These are phyloP conservation scores for Drosophila cardini DNA, from an alignment of 1,140 invertebrate genomes.

Conservation along the genomic window DNA sequence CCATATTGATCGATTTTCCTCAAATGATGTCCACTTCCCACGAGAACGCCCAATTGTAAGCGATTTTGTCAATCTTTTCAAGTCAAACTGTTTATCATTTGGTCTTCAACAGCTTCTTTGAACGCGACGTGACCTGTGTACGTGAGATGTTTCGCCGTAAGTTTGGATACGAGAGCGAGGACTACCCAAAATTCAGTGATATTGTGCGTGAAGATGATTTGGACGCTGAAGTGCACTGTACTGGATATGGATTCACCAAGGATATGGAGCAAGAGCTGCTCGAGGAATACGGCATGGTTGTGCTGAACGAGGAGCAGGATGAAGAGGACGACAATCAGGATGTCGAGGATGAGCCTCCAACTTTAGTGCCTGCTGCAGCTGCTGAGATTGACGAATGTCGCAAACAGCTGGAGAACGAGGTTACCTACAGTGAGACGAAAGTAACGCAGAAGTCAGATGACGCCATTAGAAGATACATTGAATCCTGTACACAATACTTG, in stretches of 20 bases:
- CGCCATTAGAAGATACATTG: conserved; percentile 82
- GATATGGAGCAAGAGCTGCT: conserved; percentile 92
- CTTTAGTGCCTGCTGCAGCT: conserved; percentile 75
- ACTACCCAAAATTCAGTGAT: conserved; percentile 94
- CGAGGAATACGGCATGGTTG: conserved; percentile 83
- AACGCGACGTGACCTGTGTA: conserved; percentile 97
- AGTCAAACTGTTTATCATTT: neutral
- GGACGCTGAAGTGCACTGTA: conserved; percentile 95
- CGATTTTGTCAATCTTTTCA: neutral
- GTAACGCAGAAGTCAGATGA: conserved; percentile 64
- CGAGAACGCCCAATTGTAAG: conserved; percentile 94
- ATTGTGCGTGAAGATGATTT: conserved; percentile 93
- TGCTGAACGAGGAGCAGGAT: conserved; percentile 71
- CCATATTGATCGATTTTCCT: conserved; percentile 98
- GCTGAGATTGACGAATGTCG: conserved; percentile 86
- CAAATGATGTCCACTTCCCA: conserved; percentile 99
- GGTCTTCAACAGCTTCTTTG: conserved; percentile 91
- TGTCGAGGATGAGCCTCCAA: conserved; percentile 55
- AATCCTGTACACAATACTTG: conserved; percentile 79
- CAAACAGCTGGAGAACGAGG: conserved; percentile 85
- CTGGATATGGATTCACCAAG: conserved; percentile 95
- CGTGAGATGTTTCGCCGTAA: conserved; percentile 96
- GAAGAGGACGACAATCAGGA: conserved; percentile 48
- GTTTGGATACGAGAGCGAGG: conserved; percentile 96
- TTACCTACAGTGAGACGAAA: conserved; percentile 80